Percentiles rank a stretch among this genome's conserved stretches.
phyloP scores from a whole-genome alignment of 2,113 vertebrate genomes.

The Catagonus wagneri region DNA sequence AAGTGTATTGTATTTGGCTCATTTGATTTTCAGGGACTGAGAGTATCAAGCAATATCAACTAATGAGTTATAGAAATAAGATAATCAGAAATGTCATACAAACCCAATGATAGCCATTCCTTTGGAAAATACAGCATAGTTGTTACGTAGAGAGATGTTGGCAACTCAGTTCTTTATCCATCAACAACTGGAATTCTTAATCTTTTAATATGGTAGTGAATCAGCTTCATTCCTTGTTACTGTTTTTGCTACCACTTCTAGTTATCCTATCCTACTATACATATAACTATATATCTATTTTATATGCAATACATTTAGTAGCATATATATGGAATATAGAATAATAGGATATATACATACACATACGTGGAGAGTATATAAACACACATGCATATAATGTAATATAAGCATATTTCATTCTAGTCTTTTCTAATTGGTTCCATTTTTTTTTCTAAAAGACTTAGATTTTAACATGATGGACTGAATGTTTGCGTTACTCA shows the following conservation, averaged over 20 bases:
- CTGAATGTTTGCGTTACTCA: background rate
- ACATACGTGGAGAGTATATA: background rate
- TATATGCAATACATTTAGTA: background rate
- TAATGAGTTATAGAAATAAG: background rate
- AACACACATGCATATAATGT: background rate
- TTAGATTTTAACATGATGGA: background rate
- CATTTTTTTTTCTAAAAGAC: background rate
- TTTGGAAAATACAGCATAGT: background rate
- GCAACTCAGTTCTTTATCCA: background rate
- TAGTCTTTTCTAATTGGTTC: background rate
- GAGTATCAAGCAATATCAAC: background rate
- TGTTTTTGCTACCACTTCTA: background rate
- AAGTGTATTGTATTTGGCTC: background rate
- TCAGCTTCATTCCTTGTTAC: background rate
- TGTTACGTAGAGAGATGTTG: background rate
- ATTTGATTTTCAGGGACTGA: background rate
- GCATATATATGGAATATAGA: background rate
- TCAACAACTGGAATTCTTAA: background rate
- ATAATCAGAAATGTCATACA: background rate
- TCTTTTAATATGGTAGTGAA: background rate
- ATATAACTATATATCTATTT: background rate
- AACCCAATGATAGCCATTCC: background rate
- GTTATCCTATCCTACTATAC: background rate
- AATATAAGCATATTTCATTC: background rate
- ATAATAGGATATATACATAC: background rate